Conservation (phyloP, 1,140 invertebrate species). For the Monomorium pharaonis region DNA sequence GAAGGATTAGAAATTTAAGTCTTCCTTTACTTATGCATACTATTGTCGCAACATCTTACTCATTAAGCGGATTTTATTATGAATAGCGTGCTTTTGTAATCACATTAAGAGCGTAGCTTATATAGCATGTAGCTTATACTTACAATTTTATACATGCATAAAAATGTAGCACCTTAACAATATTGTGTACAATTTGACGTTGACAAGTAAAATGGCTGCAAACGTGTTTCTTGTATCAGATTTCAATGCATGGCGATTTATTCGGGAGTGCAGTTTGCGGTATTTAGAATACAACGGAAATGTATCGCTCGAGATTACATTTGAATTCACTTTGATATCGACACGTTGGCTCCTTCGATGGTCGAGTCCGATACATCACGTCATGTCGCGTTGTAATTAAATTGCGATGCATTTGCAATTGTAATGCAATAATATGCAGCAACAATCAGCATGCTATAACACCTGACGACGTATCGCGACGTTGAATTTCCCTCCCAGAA, state of each 20-base stretch:
- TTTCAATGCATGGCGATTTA: background rate
- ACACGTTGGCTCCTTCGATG: constrained; percentile 40
- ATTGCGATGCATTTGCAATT: constrained; percentile 57
- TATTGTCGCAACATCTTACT: background rate
- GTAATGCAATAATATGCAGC: constrained; percentile 54
- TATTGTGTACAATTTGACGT: background rate
- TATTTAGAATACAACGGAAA: background rate
- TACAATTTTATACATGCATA: background rate
- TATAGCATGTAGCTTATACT: background rate
- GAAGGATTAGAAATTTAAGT: constrained; percentile 2
- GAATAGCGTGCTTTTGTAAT: background rate
- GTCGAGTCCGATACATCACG: constrained; percentile 40
- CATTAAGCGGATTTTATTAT: background rate
- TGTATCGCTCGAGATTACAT: background rate
- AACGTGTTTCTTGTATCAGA: background rate
- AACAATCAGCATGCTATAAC: constrained; percentile 57
- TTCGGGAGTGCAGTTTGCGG: background rate
- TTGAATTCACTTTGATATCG: constrained; percentile 54
- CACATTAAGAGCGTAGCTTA: background rate
- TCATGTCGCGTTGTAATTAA: constrained; percentile 46
- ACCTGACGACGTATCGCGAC: constrained; percentile 47
- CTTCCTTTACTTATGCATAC: background rate
- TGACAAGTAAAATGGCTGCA: background rate
- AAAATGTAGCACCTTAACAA: background rate
- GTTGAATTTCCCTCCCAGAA: constrained; percentile 53